Conservation (phyloP, 53 echinoderm and acorn worm species). For the Actinopyga echinites region DNA sequence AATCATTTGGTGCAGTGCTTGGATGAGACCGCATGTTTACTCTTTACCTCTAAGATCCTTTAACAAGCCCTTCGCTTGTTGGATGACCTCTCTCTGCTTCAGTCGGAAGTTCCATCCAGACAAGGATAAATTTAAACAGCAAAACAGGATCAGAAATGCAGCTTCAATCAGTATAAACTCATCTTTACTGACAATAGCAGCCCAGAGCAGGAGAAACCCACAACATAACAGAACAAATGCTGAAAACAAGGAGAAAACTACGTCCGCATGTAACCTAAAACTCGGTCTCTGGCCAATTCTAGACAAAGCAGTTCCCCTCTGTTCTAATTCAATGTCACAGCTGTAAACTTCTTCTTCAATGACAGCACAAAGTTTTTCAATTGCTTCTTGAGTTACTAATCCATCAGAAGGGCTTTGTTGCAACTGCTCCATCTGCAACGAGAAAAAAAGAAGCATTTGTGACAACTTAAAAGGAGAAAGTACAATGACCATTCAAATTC, state of each 20-base stretch:
- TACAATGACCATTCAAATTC: neutral
- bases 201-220: slow-evolving; percentile 54
- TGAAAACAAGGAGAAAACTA: slow-evolving; percentile 58
- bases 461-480: neutral
- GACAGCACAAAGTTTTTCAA: slow-evolving; percentile 53
- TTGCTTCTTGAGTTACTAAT: slow-evolving; percentile 51
- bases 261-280: slow-evolving; percentile 31
- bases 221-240: slow-evolving; percentile 45
- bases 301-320: neutral
- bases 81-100: slow-evolving; percentile 64
- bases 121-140: slow-evolving; percentile 63
- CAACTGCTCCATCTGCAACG: neutral
- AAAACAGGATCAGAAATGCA: slow-evolving; percentile 56
- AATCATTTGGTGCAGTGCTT: no score
- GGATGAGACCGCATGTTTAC: no score
- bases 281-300: slow-evolving; percentile 14
- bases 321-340: slow-evolving; percentile 32
- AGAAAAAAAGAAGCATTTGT: neutral
- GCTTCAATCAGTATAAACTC: slow-evolving; percentile 58
- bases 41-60: slow-evolving; percentile 65
- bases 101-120: slow-evolving; percentile 73
- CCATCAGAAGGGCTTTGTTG: slow-evolving; percentile 1
- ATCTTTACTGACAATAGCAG: slow-evolving; percentile 45
- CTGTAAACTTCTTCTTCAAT: slow-evolving; percentile 63
- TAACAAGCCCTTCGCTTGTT: slow-evolving; percentile 61